Evolutionary conservation across 1,140 invertebrate species (phyloP).

Genomic region (Bathynomus jamesi): DNA sequence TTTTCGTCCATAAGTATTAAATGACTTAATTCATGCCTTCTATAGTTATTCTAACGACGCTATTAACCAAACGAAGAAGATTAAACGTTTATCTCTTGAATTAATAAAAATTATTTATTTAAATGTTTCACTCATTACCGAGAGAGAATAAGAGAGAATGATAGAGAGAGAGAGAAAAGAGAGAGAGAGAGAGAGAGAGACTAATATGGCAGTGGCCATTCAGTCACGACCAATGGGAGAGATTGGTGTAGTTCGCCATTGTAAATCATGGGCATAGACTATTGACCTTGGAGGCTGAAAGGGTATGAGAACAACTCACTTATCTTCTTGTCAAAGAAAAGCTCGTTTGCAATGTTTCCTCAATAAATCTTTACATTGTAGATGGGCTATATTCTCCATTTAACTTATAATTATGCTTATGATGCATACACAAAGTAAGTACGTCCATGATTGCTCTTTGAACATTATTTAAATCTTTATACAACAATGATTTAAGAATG

Average conservation of each 20-base stretch:
- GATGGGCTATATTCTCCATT: not conserved
- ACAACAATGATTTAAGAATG: not conserved
- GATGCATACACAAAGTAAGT: not conserved
- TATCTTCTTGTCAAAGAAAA: not conserved
- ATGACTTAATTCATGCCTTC: not conserved
- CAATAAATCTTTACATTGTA: not conserved
- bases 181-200: not conserved
- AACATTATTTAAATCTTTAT: too few species aligned
- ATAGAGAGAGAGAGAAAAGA: too few species aligned
- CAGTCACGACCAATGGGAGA: not conserved
- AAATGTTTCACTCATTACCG: too few species aligned
- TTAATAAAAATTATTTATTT: too few species aligned
- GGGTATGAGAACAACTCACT: not conserved
- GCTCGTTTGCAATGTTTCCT: not conserved
- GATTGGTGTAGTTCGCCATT: not conserved
- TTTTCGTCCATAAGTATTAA: not conserved
- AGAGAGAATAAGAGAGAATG: too few species aligned
- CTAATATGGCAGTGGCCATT: not conserved
- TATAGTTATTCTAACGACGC: too few species aligned
- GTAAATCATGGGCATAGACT: not conserved
- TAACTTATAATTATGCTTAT: not conserved
- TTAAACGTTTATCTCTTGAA: too few species aligned
- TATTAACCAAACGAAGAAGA: too few species aligned
- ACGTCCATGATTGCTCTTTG: too few species aligned
- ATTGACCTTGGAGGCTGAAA: not conserved